Evolutionary conservation across 2,888 invertebrate species (phyloP), one percentile per base, ranked within the genome.

Genomic region (Watsonalla cultraria): DNA sequence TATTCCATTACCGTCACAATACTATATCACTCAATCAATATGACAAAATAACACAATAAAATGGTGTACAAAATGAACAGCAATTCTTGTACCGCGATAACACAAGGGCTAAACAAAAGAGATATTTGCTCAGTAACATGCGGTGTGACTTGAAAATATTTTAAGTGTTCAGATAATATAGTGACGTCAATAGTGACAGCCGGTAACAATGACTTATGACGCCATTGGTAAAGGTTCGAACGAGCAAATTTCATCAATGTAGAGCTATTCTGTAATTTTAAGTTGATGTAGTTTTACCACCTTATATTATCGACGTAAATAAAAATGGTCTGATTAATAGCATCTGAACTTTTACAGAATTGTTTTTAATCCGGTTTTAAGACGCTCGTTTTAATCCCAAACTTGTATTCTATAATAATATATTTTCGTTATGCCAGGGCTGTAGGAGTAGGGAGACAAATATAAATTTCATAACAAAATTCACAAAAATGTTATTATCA

Each of bases 131-230:
- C 11, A 39, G 49, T 15, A 11, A 49, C 49, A 49, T 37, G 37
- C 39, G 49, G 15, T 39, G 7, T 5, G 15, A 49, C 39, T 37
- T 49, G 9, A 49, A 33, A 37, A 49, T 39, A 14, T 13, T 48
- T 39, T 39, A 49, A 8, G 37, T 14, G 35, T 34, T 37, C 37
- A 37, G 14, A 49, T 49, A 49, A 39, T 15, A 37, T 5, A 33
- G 15, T 49, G 49, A 49, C 37, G 49, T 49, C 49, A 49, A 48
- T 37, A 13, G n/a, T 49, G 49, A 49, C 49, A 49, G 37, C 37
- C 49, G 37, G 49, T 8, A 37, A 42, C 42, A 42, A 42, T 11
- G 11, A 11, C 42, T 11, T 13, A 49, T 49, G 49, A 49, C 49
- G 49, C 5, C 15, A 5, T 2, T n/a, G 37, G 9, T 14, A 49